Conservation (phyloP, 2,113 vertebrate species). For the Odocoileus hemionus region DNA sequence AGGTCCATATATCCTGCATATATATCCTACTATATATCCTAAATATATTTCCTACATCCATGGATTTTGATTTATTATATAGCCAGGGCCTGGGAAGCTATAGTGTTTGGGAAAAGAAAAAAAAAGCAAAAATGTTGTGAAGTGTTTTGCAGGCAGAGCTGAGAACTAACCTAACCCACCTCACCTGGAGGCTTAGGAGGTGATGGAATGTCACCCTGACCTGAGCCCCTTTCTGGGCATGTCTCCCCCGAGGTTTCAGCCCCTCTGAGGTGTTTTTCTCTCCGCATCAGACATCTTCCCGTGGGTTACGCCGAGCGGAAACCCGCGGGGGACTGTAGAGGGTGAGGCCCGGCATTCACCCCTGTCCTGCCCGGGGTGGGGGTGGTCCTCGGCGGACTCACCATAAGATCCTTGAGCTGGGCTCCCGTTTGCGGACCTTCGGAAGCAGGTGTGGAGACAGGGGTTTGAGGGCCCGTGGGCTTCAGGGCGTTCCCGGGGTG, state of each 20-base stretch:
- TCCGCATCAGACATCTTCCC: neutral
- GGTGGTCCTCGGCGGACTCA: rapidly evolving
- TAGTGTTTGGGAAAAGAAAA: neutral
- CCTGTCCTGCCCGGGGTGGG: neutral
- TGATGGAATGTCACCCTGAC: neutral
- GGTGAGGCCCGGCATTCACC: rapidly evolving
- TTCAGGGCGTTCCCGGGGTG: neutral
- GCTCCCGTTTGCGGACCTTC: neutral
- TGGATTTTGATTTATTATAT: neutral
- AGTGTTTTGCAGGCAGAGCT: neutral
- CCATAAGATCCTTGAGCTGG: rapidly evolving
- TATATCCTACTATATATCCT: neutral
- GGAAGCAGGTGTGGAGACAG: neutral
- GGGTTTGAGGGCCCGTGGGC: neutral
- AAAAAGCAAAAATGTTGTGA: neutral
- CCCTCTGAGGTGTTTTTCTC: neutral
- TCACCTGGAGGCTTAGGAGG: too few species aligned
- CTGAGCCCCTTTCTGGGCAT: neutral
- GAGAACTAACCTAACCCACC: neutral
- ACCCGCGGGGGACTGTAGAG: rapidly evolving
- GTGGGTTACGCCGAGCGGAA: neutral
- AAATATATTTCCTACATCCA: neutral
- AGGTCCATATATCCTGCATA: neutral
- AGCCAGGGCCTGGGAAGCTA: neutral
- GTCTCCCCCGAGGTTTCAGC: neutral